Conservation (phyloP, 2,888 invertebrate species). For the Meiosimyza platycephala region DNA sequence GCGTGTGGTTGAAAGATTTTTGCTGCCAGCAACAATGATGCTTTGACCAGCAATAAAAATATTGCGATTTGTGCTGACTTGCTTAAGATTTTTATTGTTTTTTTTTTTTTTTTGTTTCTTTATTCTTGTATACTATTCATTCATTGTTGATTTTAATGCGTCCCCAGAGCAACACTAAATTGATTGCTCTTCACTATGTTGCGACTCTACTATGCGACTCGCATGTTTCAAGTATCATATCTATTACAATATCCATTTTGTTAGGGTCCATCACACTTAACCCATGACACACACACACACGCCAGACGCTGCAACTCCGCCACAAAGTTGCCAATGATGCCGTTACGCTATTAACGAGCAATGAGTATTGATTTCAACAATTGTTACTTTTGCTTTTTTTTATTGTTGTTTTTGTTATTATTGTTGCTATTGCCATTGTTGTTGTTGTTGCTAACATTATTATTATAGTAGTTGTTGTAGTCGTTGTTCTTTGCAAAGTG, state of each 20-base stretch:
- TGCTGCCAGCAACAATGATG: no score
- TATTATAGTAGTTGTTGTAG: not conserved
- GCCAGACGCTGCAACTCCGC: no score
- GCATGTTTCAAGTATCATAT: no score
- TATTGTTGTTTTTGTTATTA: not conserved
- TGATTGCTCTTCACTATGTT: constrained; percentile 15
- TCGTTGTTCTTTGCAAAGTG: constrained; percentile 3
- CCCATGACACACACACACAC: not conserved
- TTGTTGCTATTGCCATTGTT: not conserved
- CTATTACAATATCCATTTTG: not conserved
- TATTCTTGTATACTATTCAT: not conserved
- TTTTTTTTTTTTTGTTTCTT: no score
- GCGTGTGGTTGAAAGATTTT: not conserved
- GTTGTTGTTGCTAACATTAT: constrained; percentile 10
- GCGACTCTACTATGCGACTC: not conserved
- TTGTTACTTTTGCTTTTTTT: constrained; percentile 24
- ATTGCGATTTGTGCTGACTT: not conserved
- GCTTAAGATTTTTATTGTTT: not conserved
- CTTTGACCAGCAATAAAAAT: constrained; percentile 12
- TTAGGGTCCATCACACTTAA: not conserved
- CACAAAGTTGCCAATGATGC: no score
- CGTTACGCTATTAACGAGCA: constrained; percentile 1
- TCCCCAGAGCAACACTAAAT: constrained; percentile 30
- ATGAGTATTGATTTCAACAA: constrained; percentile 29
- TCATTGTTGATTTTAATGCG: constrained; percentile 23